Conservation (phyloP, 2,113 vertebrate genomes). For the Indicator indicator region DNA sequence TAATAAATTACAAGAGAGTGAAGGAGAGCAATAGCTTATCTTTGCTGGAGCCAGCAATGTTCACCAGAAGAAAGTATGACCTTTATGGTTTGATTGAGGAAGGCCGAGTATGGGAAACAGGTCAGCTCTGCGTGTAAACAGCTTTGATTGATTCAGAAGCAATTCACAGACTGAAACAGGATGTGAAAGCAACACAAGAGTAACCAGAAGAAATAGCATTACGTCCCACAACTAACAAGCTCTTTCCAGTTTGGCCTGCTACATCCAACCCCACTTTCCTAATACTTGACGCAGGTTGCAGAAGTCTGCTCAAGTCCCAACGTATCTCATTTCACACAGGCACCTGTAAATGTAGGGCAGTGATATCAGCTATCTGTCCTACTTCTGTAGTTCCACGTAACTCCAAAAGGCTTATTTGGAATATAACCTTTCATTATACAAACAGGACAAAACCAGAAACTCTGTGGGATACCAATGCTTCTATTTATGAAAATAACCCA, state of each 20-base stretch:
- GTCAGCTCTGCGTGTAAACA: neutral
- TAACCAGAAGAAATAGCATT: neutral
- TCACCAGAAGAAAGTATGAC: neutral
- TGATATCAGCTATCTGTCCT: neutral
- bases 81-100: neutral
- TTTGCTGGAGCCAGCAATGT: neutral
- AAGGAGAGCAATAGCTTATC: neutral
- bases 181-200: neutral
- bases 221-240: neutral
- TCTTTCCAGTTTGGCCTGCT: neutral
- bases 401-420: neutral
- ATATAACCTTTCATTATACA: neutral
- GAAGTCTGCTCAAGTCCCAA: neutral
- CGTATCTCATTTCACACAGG: neutral
- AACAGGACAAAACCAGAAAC: neutral
- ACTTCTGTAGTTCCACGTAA: neutral
- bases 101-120: neutral
- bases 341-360: constrained; percentile 9
- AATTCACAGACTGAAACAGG: neutral
- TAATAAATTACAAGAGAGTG: neutral
- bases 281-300: neutral
- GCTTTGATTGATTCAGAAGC: neutral
- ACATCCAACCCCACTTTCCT: neutral
- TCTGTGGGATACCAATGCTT: neutral
- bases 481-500: neutral